phyloP scores from a whole-genome alignment of 30 jellyfish, hydroid and myxozoan genomes.

The Hydra vulgaris region DNA sequence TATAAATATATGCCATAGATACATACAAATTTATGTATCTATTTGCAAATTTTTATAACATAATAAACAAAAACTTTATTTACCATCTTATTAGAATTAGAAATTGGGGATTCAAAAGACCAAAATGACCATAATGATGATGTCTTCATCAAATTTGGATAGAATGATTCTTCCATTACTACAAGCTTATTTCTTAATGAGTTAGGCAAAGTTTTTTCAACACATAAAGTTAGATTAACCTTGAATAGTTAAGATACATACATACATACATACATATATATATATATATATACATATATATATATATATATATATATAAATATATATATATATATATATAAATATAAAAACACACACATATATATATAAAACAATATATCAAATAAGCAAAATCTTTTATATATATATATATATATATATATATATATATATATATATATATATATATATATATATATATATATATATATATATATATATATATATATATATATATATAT shows the following conservation, averaged over 20 bases:
- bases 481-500: too few relatives aligned
- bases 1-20: too few relatives aligned
- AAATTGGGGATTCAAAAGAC: slow-evolving; percentile 11
- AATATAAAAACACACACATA: not conserved
- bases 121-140: slow-evolving; percentile 96
- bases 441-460: too few relatives aligned
- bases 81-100: not conserved
- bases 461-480: too few relatives aligned
- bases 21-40: too few relatives aligned
- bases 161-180: slow-evolving; percentile 61
- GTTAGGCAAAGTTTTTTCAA: slow-evolving; percentile 80
- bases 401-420: too few relatives aligned
- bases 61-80: too few relatives aligned
- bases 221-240: slow-evolving; percentile 87
- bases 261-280: not conserved
- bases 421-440: too few relatives aligned
- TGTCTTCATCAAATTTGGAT: slow-evolving; percentile 64
- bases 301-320: too few relatives aligned
- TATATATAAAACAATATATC: not conserved
- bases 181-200: slow-evolving; percentile 46
- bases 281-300: too few relatives aligned
- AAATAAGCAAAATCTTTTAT: not conserved
- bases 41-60: too few relatives aligned
- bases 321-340: too few relatives aligned
- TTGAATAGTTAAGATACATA: not conserved